phyloP scores from a whole-genome alignment of 2,797 vertebrate genomes.

The Varecia variegata region DNA sequence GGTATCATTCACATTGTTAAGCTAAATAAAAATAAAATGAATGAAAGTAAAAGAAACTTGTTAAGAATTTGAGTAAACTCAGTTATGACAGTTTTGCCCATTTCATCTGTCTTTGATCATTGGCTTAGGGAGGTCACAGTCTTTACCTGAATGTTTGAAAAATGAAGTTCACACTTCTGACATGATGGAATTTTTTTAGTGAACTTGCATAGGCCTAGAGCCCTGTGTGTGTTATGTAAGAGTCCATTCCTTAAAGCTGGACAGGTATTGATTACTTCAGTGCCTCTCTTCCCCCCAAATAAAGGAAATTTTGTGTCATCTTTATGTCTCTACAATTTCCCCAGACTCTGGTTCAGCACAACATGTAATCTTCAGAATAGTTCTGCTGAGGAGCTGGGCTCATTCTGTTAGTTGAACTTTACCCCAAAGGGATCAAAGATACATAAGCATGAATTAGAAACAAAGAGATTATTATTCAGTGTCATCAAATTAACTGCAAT shows the following conservation, averaged over 20 bases:
- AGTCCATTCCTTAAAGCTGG: background rate
- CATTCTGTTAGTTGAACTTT: slow-evolving; percentile 37
- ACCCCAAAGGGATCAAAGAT: background rate
- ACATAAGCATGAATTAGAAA: slow-evolving; percentile 50
- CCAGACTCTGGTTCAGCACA: background rate
- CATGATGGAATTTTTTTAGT: background rate
- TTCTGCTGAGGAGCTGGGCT: background rate
- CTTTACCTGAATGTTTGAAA: slow-evolving; percentile 13
- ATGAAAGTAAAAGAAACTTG: background rate
- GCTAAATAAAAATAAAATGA: background rate
- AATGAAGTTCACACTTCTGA: background rate
- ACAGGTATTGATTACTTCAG: background rate
- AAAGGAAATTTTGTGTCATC: background rate
- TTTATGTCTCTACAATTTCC: background rate
- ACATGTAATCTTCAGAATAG: background rate
- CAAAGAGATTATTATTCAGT: slow-evolving; percentile 54
- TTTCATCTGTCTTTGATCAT: background rate
- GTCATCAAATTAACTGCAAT: slow-evolving; percentile 52
- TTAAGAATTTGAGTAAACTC: background rate
- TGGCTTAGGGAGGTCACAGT: background rate
- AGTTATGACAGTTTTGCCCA: background rate
- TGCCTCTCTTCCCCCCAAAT: background rate
- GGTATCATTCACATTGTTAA: background rate
- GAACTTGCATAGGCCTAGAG: background rate
- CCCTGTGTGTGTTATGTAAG: background rate